A percentile compares a stretch with the other conserved stretches of the same genome.
phyloP scores from a whole-genome alignment of 2,113 vertebrate species.

The Sula dactylatra region DNA sequence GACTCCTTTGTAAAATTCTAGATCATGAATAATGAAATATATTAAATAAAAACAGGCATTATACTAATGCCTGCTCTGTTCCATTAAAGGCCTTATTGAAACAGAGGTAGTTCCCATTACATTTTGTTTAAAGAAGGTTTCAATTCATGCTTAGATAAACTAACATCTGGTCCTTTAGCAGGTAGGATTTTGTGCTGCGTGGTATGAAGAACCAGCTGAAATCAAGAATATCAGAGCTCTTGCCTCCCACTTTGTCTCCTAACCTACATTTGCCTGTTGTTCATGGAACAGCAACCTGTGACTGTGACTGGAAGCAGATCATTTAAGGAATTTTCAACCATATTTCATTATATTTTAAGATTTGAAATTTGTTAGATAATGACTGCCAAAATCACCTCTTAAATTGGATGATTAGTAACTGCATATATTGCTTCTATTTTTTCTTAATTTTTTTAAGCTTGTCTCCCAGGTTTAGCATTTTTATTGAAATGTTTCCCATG shows the following conservation, averaged over 20 bases:
- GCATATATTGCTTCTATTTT: not conserved
- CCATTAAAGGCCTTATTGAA: not conserved
- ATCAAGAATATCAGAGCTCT: not conserved
- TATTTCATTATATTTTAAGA: not conserved
- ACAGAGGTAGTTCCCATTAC: not conserved
- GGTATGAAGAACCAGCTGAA: not conserved
- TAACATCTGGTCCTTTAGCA: not conserved
- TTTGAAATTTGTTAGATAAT: not conserved
- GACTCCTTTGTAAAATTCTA: slow-evolving; percentile 1
- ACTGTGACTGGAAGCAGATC: not conserved
- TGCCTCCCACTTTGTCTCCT: not conserved
- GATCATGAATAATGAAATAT: slow-evolving; percentile 41
- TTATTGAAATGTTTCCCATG: not conserved
- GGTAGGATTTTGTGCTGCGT: not conserved
- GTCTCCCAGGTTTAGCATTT: not conserved
- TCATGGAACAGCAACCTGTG: not conserved
- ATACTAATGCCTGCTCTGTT: not conserved
- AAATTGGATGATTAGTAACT: not conserved
- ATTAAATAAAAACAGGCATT: not conserved
- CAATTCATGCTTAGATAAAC: not conserved
- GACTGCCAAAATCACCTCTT: not conserved
- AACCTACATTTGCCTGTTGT: not conserved
- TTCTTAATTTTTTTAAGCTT: not conserved
- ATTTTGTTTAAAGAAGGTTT: not conserved
- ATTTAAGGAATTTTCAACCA: not conserved